These are phyloP conservation scores for Agriopis marginaria DNA, from an alignment of 2,888 invertebrate genomes.

Conservation along the genomic window DNA sequence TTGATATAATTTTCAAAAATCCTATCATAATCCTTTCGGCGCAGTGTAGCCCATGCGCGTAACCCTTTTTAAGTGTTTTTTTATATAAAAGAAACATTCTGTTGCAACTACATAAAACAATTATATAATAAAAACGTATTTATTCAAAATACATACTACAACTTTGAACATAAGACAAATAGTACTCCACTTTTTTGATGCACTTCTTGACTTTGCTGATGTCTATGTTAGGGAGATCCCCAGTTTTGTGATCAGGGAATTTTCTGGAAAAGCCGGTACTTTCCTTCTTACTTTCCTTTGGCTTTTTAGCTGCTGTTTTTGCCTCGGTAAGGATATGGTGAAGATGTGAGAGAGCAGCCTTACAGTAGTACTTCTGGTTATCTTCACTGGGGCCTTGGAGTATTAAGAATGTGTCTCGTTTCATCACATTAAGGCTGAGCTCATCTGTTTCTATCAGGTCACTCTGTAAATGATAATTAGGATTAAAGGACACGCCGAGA, in stretches of 20 bases:
- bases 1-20: too few species aligned
- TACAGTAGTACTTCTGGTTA: constrained; percentile 85
- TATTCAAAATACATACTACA: constrained; percentile 64
- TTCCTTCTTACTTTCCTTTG: constrained; percentile 22
- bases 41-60: too few species aligned
- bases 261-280: constrained; percentile 82
- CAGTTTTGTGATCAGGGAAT: constrained; percentile 83
- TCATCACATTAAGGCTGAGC: constrained; percentile 85
- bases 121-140: constrained; percentile 26
- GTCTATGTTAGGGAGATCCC: constrained; percentile 81
- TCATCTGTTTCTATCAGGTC: constrained; percentile 84
- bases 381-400: constrained; percentile 86
- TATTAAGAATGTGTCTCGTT: constrained; percentile 87
- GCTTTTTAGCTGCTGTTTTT: constrained; percentile 54
- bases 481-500: not conserved
- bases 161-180: constrained; percentile 88
- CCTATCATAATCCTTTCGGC: too few species aligned
- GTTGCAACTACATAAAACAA: not conserved
- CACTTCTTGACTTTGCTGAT: constrained; percentile 83
- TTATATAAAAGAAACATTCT: too few species aligned
- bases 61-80: too few species aligned
- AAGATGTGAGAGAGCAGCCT: constrained; percentile 89
- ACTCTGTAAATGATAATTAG: constrained; percentile 75
- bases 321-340: constrained; percentile 82
- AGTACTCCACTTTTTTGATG: constrained; percentile 90